Base-by-base conservation (phyloP, 2,888 invertebrate genomes). In the Chorisops tibialis region DNA sequence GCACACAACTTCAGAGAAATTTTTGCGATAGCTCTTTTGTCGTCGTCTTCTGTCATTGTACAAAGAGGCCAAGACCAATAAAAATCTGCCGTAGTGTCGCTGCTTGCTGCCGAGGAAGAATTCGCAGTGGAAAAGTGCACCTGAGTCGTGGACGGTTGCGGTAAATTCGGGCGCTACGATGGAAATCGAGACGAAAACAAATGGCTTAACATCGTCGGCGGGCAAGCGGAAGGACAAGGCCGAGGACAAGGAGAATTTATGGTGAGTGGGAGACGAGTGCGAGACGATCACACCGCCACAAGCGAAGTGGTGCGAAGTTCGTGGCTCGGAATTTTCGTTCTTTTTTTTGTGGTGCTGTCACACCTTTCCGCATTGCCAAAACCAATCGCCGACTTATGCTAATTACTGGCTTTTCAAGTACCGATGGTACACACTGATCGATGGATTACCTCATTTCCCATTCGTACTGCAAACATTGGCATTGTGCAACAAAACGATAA, bases 201-300 rank as follows among this genome's bases (percentile, higher is more conserved):
- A 65, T 43, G 65, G 65, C 30, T 35, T 62, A 37, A 65, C 63
- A 47, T 51, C 64, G 58, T 49, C 63, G 21, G 19, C 38, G 9
- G 51, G 58, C 39, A 65, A 65, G 47, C 63, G 63, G 54, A 56
- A 62, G 50, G 59, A 61, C 24, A 61, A 47, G 38, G 38, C 24
- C 35, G 65, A 65, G 47, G 49, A 58, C n/a, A 65, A 65, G 52
- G 65, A 65, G 49, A 65, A 65, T 37, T 59, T 65, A 61, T 65
- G 65, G 65, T 65, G 45, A 50, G 14, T 47, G 18, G 24, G 30
- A 49, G 30, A 24, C 24, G 24, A 30, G n/a, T n/a, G n/a, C 30
- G 30, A 30, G 7, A 30, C 30, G 3, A 30, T 30, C 9, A 9
- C n/a, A n/a, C n/a, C n/a, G n/a, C n/a, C n/a, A n/a, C n/a, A n/a